Base-by-base conservation (phyloP, 2,113 vertebrate species). In the Erythrolamprus reginae region DNA sequence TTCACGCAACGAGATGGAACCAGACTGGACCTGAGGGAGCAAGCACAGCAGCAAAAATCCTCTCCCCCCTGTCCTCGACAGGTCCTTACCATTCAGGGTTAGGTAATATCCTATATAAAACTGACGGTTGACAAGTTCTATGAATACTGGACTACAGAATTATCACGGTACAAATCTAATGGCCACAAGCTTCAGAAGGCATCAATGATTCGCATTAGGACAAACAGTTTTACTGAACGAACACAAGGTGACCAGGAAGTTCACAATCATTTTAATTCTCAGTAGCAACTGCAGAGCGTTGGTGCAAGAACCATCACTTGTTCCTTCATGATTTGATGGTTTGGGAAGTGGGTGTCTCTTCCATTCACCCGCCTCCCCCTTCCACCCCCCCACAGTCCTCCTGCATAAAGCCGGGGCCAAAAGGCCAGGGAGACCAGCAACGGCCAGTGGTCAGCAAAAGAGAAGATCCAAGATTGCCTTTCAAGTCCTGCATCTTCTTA, bases 361-460 rank as follows among this genome's bases (percentile, higher is more conserved):
- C 10, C 17, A 94, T n/a, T n/a, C 58, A n/a, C 58, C 58, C 10
- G 1, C 10, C 26, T n/a, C 47, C 47, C 2, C 4, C 58, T 61
- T 13, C 28, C 3, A 12, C 26, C n/a, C n/a, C 28, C 4, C 96
- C 96, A 82, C 93, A 17, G 91, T 95, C 94, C 92, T 93, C 94
- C 96, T 97, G 97, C 97, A 97, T 97, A 98, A 91, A 97, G 95
- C 65, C 94, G 21, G 24, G 91, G 95, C 94, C 91, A 84, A 87
- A 90, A 95, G 95, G 94, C 96, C 92, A 95, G 96, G 94, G 94
- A 95, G 91, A 89, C 88, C 92, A 61, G 26, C 3, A 87, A 94
- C 93, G 85, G 90, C 93, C 89, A 95, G 90, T 93, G 91, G 89
- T 19, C 85, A 5, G 4, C n/a, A 61, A 92, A 93, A 89, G 70